phyloP scores from a whole-genome alignment of 2,113 vertebrate genomes.

The Nymphicus hollandicus region DNA sequence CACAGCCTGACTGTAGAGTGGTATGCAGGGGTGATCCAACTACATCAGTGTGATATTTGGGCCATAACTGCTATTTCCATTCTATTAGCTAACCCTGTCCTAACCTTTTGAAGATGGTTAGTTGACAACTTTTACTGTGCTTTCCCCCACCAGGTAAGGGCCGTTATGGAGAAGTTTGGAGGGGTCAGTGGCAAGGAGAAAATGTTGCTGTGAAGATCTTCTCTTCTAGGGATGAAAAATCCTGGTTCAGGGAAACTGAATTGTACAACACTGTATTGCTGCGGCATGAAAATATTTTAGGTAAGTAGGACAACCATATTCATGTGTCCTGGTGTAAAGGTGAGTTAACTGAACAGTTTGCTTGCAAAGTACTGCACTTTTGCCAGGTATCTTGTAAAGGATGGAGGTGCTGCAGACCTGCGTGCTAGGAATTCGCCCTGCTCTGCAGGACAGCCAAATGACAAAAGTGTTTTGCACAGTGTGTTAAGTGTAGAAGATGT shows the following conservation, averaged over 20 bases:
- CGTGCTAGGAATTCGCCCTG: neutral
- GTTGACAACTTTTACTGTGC: neutral
- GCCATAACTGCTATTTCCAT: rapidly evolving
- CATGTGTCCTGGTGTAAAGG: rapidly evolving
- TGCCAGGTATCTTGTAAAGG: neutral
- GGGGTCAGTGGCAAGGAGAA: constrained; percentile 97
- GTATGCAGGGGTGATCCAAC: rapidly evolving
- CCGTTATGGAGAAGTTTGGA: constrained; percentile 95
- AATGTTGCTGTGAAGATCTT: constrained; percentile 98
- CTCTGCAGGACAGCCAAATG: neutral
- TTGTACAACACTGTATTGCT: constrained; percentile 98
- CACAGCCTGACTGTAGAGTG: rapidly evolving
- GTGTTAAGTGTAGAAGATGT: neutral
- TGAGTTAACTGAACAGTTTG: neutral
- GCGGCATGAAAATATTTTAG: constrained; percentile 94
- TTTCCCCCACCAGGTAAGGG: constrained; percentile 84
- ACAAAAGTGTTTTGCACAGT: neutral
- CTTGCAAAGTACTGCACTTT: neutral
- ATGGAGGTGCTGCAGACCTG: neutral
- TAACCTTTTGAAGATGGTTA: neutral
- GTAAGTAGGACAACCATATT: constrained; percentile 53
- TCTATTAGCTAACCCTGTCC: neutral
- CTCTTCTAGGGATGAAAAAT: constrained; percentile 97
- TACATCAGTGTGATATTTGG: rapidly evolving
- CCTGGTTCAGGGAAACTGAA: constrained; percentile 99